Evolutionary conservation across 2,113 vertebrate genomes (phyloP), one percentile per base, ranked within the genome.

Genomic region (Stigmatopora argus): DNA sequence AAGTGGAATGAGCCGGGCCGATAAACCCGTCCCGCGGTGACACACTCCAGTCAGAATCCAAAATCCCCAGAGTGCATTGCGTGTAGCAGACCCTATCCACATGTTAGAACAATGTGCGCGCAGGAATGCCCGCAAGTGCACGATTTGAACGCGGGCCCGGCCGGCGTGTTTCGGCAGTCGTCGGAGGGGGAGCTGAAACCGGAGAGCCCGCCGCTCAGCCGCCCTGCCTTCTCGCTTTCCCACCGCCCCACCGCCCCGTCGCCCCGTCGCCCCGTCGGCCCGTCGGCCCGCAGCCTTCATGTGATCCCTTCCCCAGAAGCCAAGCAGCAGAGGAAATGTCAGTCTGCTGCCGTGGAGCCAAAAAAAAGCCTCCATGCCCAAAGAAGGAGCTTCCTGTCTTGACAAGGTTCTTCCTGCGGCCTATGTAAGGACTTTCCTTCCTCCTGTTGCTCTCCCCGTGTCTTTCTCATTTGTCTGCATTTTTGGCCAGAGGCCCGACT

Each of bases 371-470:
- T 86, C 87, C 70, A 67, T 85, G 89, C 78, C 91, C 91, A 92
- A 87, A 92, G 74, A 92, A 89, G 91, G 91, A 75, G 75, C 78
- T 92, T 92, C 91, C 90, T 91, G 89, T 58, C 89, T 86, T 87
- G 87, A 89, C 88, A 85, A 83, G 77, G 82, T 81, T 85, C 88
- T 91, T 92, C 90, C 90, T 92, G 89, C 77, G 69, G 87, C 80
- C 90, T 91, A 92, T 92, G 90, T 92, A 91, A 90, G 91, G 91
- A 83, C 79, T 88, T 92, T 91, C 90, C 90, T 92, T 90, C 82
- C 64, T 81, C n/a, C 73, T 79, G 46, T 70, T 56, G 64, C 62
- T 70, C 62, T 69, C 72, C 56, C 57, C 47, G 52, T 69, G 61
- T 48, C 78, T 71, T 55, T 61, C 53, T 73, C 66, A 53, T 70